Conservation (phyloP, 2,888 invertebrate genomes). For the Limenitis camilla region DNA sequence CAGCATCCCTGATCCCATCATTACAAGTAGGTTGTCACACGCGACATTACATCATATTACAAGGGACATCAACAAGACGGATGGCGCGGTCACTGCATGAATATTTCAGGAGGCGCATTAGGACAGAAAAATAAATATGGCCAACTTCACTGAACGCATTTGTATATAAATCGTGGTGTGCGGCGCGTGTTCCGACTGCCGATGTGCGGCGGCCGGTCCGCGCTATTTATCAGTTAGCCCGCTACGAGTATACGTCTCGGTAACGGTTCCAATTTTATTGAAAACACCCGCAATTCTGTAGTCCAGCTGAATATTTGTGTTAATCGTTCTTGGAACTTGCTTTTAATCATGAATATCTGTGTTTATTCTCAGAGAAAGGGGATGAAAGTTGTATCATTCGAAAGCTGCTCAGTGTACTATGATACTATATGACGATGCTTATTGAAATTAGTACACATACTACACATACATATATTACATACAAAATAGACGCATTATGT, state of each 20-base stretch:
- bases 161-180: conserved; percentile 66
- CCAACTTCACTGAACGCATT: conserved; percentile 62
- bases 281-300: no score
- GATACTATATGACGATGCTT: no score
- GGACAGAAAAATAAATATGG: conserved; percentile 70
- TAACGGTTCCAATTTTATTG: no score
- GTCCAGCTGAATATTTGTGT: no score
- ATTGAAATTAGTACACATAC: no score
- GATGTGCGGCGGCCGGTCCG: conserved; percentile 39
- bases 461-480: no score
- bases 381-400: not conserved
- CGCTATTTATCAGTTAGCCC: conserved; percentile 6
- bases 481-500: no score
- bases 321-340: no score
- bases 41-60: conserved; percentile 51
- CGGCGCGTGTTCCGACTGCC: conserved; percentile 56
- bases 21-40: conserved; percentile 16
- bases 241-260: no score
- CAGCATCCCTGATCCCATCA: not conserved
- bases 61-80: conserved; percentile 58
- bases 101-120: conserved; percentile 70
- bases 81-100: conserved; percentile 65
- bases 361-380: no score
- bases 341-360: no score
- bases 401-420: not conserved